Percentiles rank a stretch among this genome's conserved stretches.
Evolutionary conservation across 2,797 vertebrate genomes (phyloP).

Genomic region (Pipistrellus kuhlii): DNA sequence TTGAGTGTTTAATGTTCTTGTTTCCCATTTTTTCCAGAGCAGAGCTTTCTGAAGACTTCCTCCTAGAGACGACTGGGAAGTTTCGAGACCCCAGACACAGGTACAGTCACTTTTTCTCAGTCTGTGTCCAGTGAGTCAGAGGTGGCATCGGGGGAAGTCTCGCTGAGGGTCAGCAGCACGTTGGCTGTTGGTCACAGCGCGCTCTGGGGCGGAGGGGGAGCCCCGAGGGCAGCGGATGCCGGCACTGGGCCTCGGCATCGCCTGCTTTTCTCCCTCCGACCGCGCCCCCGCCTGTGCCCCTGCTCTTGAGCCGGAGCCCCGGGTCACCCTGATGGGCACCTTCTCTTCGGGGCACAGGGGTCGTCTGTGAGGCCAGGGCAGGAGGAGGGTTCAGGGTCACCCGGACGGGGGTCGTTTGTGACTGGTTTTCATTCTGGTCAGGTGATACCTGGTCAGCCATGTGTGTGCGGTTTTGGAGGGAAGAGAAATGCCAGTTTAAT

Average conservation of each 20-base stretch:
- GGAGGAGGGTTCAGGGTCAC: rapidly evolving
- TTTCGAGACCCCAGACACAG: background rate
- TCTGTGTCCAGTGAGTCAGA: rapidly evolving
- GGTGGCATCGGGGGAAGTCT: background rate
- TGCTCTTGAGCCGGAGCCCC: too few relatives aligned
- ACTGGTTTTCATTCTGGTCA: background rate
- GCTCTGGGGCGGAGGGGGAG: background rate
- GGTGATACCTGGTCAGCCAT: background rate
- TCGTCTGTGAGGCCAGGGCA: background rate
- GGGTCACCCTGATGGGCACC: rapidly evolving
- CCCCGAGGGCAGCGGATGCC: background rate
- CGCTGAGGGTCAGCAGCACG: background rate
- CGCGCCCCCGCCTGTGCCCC: background rate
- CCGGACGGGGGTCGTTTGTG: too few relatives aligned
- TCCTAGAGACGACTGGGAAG: background rate
- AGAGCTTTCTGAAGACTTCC: constrained; percentile 34
- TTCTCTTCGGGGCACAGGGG: background rate
- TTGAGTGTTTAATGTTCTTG: background rate
- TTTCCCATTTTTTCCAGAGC: constrained; percentile 27
- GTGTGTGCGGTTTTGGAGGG: background rate
- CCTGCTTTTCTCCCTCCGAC: rapidly evolving
- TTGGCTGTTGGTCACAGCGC: rapidly evolving
- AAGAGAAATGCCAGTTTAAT: background rate
- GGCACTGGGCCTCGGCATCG: too few relatives aligned
- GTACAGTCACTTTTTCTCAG: background rate